phyloP scores from a whole-genome alignment of 2,113 vertebrate species.

The Chaenogobius annularis region DNA sequence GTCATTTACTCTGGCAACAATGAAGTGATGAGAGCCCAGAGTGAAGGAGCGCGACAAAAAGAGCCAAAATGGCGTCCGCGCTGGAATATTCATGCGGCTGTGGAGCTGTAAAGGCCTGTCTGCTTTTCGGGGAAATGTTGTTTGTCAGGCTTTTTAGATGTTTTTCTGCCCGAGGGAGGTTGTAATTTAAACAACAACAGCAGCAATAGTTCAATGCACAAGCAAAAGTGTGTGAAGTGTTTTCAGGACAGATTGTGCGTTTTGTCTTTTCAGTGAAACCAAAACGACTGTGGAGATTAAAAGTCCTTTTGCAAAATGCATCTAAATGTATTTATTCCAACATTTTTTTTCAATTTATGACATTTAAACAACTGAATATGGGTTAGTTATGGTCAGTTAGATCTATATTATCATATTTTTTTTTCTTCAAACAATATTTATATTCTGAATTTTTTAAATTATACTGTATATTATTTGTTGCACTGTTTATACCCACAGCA shows the following conservation, averaged over 20 bases:
- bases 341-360: too few relatives aligned
- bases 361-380: too few relatives aligned
- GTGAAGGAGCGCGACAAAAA: neutral
- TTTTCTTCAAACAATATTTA: too few relatives aligned
- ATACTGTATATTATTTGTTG: too few relatives aligned
- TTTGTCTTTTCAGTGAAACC: neutral
- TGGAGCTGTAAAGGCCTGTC: neutral
- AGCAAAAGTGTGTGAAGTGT: neutral
- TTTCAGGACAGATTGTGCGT: neutral
- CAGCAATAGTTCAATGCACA: neutral
- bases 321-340: too few relatives aligned
- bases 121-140: neutral
- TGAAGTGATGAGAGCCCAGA: constrained; percentile 15
- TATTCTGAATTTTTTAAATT: too few relatives aligned
- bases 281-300: neutral
- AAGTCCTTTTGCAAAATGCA: neutral
- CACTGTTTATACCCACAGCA: too few relatives aligned
- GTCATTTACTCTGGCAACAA: constrained; percentile 31
- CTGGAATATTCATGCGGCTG: neutral
- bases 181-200: constrained; percentile 5
- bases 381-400: too few relatives aligned
- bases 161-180: neutral
- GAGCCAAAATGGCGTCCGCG: neutral
- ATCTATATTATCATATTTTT: too few relatives aligned
- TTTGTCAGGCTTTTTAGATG: neutral